Base-by-base conservation (phyloP, 1,140 invertebrate genomes). In the Arion vulgaris region DNA sequence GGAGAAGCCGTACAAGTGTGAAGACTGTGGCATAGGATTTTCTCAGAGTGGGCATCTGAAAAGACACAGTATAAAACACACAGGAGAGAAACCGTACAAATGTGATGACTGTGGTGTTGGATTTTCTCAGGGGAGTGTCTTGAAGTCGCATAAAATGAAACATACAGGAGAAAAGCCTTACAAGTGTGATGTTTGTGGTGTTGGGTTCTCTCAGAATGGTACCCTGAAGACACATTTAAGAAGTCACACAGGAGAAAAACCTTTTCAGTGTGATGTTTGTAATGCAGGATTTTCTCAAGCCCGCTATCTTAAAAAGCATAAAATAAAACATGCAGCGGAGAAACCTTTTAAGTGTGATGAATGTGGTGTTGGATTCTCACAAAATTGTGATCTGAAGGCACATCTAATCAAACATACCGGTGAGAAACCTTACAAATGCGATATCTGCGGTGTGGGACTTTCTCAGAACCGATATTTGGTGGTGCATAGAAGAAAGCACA, bases 171-270 rank as follows among this genome's bases (percentile, higher is more conserved):
- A 72, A n/a, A 72, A 72, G 39, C 36, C 71, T 26, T 45, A 72
- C 38, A 45, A 41, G 4, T 72, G 71, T 72, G 71, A 72, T 72
- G n/a, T 72, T 72, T 72, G 71, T 72, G 71, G 38, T 72, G n/a
- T n/a, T 1, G 36, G 23, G 28, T 72, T 72, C 19, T 1, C 62
- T 66, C 62, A 32, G n/a, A 72, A 41, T 41, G 26, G 17, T 72
- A 26, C 19, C 13, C 26, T 72, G 26, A 38, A 26, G 23, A 32
- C 23, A n/a, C 71, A 72, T n/a, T 41, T 28, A 39, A 72, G 36
- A 45, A 72, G 38, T 2, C 71, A 72, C 19, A 72, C 71, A 9
- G 71, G 71, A 41, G 71, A 72, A 41, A 72, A 26, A 13, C 71
- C 71, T 41, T 72, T 28, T 23, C 39, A 72, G 28, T 72, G 71